Base-by-base conservation (phyloP, 2,888 invertebrate species). In the Achlya flavicornis region DNA sequence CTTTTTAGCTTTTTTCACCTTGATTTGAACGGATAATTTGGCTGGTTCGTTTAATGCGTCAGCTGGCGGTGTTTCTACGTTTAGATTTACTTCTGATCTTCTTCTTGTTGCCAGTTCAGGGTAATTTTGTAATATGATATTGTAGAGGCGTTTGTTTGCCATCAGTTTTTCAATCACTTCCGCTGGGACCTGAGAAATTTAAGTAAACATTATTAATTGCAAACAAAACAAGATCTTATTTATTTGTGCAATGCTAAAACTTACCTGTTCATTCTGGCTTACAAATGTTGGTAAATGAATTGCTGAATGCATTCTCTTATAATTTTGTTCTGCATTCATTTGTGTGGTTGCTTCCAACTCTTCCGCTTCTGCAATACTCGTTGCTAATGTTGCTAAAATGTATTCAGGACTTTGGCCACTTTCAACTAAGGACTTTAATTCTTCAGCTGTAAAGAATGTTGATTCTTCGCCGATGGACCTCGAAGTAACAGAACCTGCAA, bases 261-360 rank as follows among this genome's bases (percentile, higher is more conserved):
- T 70, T 87, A 96, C 96, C 92, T 95, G 95, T 87, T 96, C 96
- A 75, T 95, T 95, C 77, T 95, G 94, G 75, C 95, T 95, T 63
- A 97, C 93, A 85, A 96, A 97, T 0, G 97, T 97, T 2, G 97
- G 97, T 66, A 97, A 88, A 85, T 96, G 96, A 60, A 97, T 94
- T 69, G 96, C 95, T 8, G 97, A 97, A 78, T 95, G 94, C 75
- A 94, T 91, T 67, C 91, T 86, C 62, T 88, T 88, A 5, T 78
- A 83, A 0, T 82, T 75, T 58, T 84, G 85, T 62, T 94, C 92
- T 2, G 85, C 87, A 38, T 94, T 94, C 75, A 93, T 90, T 71
- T 93, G 91, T 2, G 88, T 90, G 0, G 87, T 89, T 0, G 84
- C 88, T 79, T 92, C 94, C 57, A 90, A 74, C 63, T 93, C 81